phyloP scores from a whole-genome alignment of 1,140 invertebrate genomes.

The Pseudoatta argentina region DNA sequence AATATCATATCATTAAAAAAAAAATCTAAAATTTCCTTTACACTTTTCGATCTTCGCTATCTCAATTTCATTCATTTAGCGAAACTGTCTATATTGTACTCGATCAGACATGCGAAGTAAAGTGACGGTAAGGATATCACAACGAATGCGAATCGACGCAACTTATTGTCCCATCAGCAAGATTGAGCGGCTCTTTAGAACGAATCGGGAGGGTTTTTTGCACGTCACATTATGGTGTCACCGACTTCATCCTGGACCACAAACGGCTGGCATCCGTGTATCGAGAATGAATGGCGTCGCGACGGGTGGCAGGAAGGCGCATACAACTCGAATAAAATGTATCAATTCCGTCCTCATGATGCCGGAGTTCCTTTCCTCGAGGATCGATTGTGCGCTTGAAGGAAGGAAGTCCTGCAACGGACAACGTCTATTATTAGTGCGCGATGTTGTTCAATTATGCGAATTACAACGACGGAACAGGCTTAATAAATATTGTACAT shows the following conservation, averaged over 20 bases:
- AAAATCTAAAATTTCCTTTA: background rate
- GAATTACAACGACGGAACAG: background rate
- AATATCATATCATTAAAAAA: background rate
- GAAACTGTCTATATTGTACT: slow-evolving; percentile 21
- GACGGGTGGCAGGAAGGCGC: slow-evolving; percentile 73
- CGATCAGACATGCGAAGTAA: background rate
- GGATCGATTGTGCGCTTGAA: slow-evolving; percentile 31
- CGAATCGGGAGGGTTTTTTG: slow-evolving; percentile 14
- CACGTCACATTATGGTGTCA: slow-evolving; percentile 77
- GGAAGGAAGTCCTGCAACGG: slow-evolving; percentile 35
- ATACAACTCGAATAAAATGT: slow-evolving; percentile 76
- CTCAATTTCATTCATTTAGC: slow-evolving; percentile 24
- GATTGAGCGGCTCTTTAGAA: slow-evolving; percentile 66
- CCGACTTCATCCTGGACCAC: slow-evolving; percentile 77
- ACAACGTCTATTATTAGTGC: background rate
- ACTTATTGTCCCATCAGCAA: slow-evolving; percentile 56
- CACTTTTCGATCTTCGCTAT: background rate
- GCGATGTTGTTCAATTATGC: slow-evolving; percentile 2
- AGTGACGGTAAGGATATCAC: slow-evolving; percentile 9
- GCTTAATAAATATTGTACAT: background rate
- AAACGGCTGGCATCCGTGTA: slow-evolving; percentile 69
- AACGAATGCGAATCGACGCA: background rate
- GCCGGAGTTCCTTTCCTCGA: background rate
- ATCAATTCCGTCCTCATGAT: slow-evolving; percentile 75
- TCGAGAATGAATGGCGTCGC: slow-evolving; percentile 77